Conservation (phyloP, 2,888 invertebrate species). For the Epicampocera succincta region DNA sequence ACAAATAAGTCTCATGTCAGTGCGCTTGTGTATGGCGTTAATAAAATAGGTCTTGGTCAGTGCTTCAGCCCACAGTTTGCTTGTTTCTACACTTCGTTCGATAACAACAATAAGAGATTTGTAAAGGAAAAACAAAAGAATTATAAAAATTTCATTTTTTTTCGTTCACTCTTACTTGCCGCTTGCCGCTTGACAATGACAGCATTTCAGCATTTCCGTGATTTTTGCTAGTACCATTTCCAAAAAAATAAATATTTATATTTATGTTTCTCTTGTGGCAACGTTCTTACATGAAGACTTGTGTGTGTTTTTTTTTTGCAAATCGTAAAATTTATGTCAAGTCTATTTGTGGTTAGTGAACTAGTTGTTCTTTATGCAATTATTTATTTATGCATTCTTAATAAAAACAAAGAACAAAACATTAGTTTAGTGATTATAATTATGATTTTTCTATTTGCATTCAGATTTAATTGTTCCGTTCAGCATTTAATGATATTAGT, state of each 20-base stretch:
- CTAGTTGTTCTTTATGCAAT: too few relatives aligned
- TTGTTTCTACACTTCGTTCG: constrained; percentile 1
- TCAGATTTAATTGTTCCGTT: too few relatives aligned
- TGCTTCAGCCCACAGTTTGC: constrained; percentile 16
- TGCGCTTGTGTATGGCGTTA: neutral
- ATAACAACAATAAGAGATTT: neutral
- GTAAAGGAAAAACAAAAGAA: neutral
- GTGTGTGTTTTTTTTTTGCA: too few relatives aligned
- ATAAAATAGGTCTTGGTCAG: constrained; percentile 66
- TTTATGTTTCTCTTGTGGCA: neutral
- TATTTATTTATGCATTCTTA: too few relatives aligned
- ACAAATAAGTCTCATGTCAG: neutral
- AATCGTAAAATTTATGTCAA: constrained; percentile 45
- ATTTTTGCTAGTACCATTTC: constrained; percentile 37
- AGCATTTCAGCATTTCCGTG: constrained; percentile 46
- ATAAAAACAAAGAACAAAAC: too few relatives aligned
- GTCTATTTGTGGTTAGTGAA: constrained; percentile 34
- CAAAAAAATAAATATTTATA: neutral
- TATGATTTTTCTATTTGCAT: too few relatives aligned
- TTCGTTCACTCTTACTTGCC: neutral
- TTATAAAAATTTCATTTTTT: constrained; percentile 20
- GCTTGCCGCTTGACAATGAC: constrained; percentile 63
- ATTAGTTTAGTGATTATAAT: too few relatives aligned
- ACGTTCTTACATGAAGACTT: too few relatives aligned
- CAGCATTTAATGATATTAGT: too few relatives aligned